Conservation (phyloP, 2,113 vertebrate genomes). For the Apus apus region DNA sequence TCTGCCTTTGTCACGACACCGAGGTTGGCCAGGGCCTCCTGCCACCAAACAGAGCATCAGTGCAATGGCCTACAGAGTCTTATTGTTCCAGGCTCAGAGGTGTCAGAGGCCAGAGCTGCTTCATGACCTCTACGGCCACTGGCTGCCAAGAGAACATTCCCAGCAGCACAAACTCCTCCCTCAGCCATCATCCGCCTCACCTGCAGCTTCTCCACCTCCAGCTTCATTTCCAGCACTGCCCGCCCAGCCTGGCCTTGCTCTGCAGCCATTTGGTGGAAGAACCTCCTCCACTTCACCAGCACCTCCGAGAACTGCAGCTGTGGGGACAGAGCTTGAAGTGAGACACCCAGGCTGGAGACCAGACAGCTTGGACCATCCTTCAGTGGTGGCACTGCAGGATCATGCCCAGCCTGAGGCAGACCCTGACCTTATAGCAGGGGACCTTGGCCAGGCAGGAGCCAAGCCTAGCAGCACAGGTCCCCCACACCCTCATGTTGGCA, state of each 20-base stretch:
- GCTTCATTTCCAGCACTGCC: slow-evolving; percentile 78
- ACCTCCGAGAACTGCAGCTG: slow-evolving; percentile 91
- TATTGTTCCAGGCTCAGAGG: not conserved
- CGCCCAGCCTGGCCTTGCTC: slow-evolving; percentile 81
- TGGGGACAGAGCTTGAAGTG: not conserved
- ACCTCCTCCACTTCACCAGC: slow-evolving; percentile 87
- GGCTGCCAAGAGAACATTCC: not conserved
- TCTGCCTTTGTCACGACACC: slow-evolving; percentile 79
- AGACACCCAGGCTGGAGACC: not conserved
- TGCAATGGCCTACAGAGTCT: not conserved
- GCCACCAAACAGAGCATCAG: not conserved
- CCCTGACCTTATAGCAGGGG: not conserved
- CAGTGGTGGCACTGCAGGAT: not conserved
- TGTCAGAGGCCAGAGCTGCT: not conserved
- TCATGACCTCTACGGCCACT: rapidly evolving
- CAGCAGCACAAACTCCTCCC: not conserved
- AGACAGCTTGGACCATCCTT: not conserved
- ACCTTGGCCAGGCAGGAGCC: not conserved
- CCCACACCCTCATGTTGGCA: rapidly evolving
- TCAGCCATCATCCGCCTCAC: slow-evolving; percentile 36
- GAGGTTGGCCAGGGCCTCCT: slow-evolving; percentile 85
- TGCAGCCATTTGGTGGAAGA: slow-evolving; percentile 85
- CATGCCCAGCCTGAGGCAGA: not conserved
- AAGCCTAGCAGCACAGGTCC: not conserved
- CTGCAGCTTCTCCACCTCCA: slow-evolving; percentile 86